phyloP scores from a whole-genome alignment of 2,113 vertebrate species.

The Melanostigma gelatinosum region DNA sequence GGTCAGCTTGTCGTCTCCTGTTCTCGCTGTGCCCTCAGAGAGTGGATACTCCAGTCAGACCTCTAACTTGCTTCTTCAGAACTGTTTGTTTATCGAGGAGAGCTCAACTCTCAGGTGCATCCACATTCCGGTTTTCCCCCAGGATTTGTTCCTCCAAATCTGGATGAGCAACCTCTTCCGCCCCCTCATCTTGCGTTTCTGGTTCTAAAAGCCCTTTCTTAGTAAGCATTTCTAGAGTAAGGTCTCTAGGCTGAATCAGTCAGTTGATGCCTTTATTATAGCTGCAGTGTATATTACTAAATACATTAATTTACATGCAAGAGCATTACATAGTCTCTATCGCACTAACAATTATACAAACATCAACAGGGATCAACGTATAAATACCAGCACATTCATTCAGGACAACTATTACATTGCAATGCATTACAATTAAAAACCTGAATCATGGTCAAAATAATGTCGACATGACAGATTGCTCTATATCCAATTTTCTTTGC shows the following conservation, averaged over 20 bases:
- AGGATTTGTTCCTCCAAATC: conserved; percentile 1
- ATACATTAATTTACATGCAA: neutral
- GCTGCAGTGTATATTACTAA: neutral
- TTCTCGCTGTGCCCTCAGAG: neutral
- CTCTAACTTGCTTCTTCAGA: conserved; percentile 7
- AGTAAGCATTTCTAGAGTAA: conserved; percentile 9
- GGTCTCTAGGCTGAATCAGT: neutral
- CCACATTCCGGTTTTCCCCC: neutral
- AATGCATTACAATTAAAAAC: neutral
- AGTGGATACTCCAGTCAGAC: conserved; percentile 4
- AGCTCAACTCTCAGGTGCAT: conserved; percentile 3
- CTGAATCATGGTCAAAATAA: neutral
- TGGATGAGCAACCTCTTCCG: neutral
- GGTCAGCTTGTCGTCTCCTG: neutral
- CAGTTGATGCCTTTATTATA: neutral
- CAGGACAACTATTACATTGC: neutral
- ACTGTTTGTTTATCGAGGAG: conserved; percentile 5
- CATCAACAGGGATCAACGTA: neutral
- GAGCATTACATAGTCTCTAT: neutral
- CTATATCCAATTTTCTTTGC: neutral
- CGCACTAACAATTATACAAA: neutral
- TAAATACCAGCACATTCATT: neutral
- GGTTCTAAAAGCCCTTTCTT: neutral
- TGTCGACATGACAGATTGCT: neutral
- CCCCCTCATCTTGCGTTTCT: neutral